Base-by-base conservation (phyloP, 2,888 invertebrate species). In the Eucera pruinosa region DNA sequence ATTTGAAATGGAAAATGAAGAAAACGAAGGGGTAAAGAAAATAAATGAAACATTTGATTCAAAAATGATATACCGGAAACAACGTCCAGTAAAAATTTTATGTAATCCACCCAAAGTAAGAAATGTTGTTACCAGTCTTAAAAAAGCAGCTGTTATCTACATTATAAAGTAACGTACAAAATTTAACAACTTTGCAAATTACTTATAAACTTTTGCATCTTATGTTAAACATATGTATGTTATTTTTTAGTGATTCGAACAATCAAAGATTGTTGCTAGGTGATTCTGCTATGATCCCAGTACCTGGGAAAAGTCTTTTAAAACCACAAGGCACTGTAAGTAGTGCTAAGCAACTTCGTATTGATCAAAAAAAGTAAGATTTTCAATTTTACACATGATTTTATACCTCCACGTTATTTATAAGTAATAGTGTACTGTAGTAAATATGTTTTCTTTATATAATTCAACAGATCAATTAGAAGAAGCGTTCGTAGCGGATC, bases 231-330 rank as follows among this genome's bases (percentile, higher is more conserved):
- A 41, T 60, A 43, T 7, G 0, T 2, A 0, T 41, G 11, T 25
- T 1, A 13, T 48, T 76, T 85, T 84, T 80, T 92, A 97, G 97
- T 86, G 98, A 99, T 91, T 98, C 98, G 0, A 98, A 98, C 90
- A 98, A 98, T 91, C 98, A 98, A 90, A 95, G 98, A 41, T 93
- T 98, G 75, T 95, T 98, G 92, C 93, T 98, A 60, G 98, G 98
- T 3, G 99, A 98, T 91, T 98, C 98, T 0, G 98, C 98, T 0
- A 97, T 98, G 94, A 95, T 98, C 87, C 97, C 97, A 1, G 96
- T 97, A 1, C 97, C 97, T 72, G 95, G 96, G 13, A 95, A 95
- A 86, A 94, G 96, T n/a, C 95, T 97, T 18, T 92, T 98, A 54
- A 97, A 98, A 90, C 95, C 97, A 0, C 96, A 97, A 91, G 97